These are phyloP conservation scores for Cepaea hortensis DNA, from an alignment of 2,888 invertebrate species.

Conservation along the genomic window DNA sequence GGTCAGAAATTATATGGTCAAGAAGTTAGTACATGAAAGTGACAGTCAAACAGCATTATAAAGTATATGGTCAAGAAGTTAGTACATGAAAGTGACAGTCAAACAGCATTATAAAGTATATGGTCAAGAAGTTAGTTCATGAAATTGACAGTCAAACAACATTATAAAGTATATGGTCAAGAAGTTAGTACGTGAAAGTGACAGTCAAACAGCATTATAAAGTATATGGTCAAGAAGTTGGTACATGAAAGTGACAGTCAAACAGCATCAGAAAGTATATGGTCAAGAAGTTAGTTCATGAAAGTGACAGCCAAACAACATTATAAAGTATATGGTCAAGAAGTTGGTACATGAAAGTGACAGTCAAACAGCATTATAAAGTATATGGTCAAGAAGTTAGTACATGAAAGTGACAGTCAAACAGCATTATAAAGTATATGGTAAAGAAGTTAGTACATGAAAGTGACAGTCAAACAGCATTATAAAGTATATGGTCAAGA, in stretches of 20 bases:
- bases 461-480: conserved; percentile 2
- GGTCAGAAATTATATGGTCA: not conserved
- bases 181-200: not conserved
- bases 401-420: too few species aligned
- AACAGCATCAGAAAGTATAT: not conserved
- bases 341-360: too few species aligned
- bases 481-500: not conserved
- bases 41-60: too few species aligned
- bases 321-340: too few species aligned
- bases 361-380: too few species aligned
- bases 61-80: too few species aligned
- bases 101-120: too few species aligned
- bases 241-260: not conserved
- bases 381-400: too few species aligned
- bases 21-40: not conserved
- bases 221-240: not conserved
- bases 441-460: not conserved
- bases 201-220: not conserved
- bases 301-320: too few species aligned
- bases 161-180: not conserved
- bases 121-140: too few species aligned
- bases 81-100: too few species aligned
- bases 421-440: not conserved
- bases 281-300: not conserved
- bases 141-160: too few species aligned